Conservation (phyloP, 53 echinoderm and acorn worm genomes). For the Henricia sp. region DNA sequence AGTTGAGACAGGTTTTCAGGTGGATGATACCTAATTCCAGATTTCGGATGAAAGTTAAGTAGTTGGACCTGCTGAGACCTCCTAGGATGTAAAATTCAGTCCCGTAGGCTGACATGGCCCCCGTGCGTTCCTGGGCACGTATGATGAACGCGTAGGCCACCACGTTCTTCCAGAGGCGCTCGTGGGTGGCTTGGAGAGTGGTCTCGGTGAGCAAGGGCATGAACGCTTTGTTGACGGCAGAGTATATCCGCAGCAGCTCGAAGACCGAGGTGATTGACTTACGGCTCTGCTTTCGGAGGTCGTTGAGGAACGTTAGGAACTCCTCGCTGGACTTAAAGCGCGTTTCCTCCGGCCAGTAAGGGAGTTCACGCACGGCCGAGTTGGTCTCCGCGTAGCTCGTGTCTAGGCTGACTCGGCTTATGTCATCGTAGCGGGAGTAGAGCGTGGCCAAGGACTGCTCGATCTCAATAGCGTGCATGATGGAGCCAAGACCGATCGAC, state of each 20-base stretch:
- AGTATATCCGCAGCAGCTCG: constrained; percentile 63
- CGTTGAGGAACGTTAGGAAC: constrained; percentile 42
- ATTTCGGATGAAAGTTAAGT: constrained; percentile 55
- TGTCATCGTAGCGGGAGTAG: constrained; percentile 37
- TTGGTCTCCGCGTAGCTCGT: constrained; percentile 29
- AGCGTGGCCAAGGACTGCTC: constrained; percentile 41
- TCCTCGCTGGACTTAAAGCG: constrained; percentile 11
- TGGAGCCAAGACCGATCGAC: constrained; percentile 18
- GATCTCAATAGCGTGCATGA: constrained; percentile 44
- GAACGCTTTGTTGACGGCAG: constrained; percentile 57
- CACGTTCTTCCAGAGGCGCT: constrained; percentile 61
- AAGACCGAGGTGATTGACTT: constrained; percentile 20
- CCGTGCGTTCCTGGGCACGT: constrained; percentile 74
- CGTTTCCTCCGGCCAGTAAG: constrained; percentile 33
- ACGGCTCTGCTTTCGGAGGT: neutral
- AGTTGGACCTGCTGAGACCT: constrained; percentile 19
- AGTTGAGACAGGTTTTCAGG: constrained; percentile 62
- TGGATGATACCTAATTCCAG: constrained; percentile 52
- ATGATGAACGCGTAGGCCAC: constrained; percentile 71
- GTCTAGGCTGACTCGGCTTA: constrained; percentile 33
- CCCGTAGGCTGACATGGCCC: constrained; percentile 68
- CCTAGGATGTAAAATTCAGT: constrained; percentile 61
- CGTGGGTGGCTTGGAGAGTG: constrained; percentile 46
- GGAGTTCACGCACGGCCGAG: neutral
- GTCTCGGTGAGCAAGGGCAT: constrained; percentile 65